Conservation (phyloP, 1,140 invertebrate genomes). For the Oncopodura yosiiana region DNA sequence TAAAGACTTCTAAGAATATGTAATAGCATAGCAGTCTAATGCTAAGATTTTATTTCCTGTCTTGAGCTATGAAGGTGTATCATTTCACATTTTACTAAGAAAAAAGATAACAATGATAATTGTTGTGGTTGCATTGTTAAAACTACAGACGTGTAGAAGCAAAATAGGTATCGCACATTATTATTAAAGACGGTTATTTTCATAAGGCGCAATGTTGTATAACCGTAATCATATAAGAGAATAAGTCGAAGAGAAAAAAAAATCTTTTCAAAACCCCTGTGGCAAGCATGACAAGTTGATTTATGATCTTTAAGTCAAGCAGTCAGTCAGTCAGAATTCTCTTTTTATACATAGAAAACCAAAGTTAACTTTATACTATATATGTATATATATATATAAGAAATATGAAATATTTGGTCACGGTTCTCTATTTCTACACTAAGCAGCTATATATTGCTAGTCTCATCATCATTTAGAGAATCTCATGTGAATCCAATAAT, state of each 20-base stretch:
- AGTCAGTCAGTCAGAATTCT: conserved; percentile 12
- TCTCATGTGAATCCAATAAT: neutral
- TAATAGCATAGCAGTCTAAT: too few species aligned
- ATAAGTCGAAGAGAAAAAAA: neutral
- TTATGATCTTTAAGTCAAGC: conserved; percentile 17
- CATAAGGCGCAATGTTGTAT: neutral
- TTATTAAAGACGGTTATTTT: neutral
- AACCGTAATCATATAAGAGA: neutral
- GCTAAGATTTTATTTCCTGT: too few species aligned
- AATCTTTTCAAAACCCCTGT: neutral
- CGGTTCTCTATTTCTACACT: neutral
- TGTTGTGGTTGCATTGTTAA: too few species aligned
- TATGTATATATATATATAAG: too few species aligned
- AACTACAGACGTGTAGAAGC: too few species aligned
- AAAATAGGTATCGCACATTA: too few species aligned
- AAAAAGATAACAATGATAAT: too few species aligned
- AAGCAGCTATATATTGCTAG: conserved; percentile 1
- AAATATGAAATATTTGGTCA: too few species aligned
- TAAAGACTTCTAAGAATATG: too few species aligned
- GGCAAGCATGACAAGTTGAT: conserved; percentile 1
- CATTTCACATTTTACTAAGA: too few species aligned
- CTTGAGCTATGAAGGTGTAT: too few species aligned
- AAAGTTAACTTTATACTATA: too few species aligned
- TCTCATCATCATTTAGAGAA: neutral
- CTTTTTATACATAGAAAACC: neutral